Evolutionary conservation across 2,888 invertebrate genomes (phyloP), one percentile per base, ranked within the genome.

Genomic region (Proisotoma minuta): DNA sequence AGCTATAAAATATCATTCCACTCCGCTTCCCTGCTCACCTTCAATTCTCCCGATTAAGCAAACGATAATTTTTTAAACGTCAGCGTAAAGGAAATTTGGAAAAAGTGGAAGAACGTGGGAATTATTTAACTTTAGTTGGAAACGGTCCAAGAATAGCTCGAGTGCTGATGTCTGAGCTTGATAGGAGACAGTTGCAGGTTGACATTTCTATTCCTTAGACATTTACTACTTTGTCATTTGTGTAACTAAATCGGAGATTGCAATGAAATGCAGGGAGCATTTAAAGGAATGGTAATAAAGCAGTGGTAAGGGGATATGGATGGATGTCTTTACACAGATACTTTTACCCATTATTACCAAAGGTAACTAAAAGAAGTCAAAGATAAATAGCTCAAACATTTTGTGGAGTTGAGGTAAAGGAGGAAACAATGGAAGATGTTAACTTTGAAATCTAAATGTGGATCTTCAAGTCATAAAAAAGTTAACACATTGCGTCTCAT

Each of bases 161-260:
- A 34, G 34, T 10, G 5, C 50, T 50, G 53, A 54, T 54, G 53
- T 39, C 39, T 54, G 22, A 3, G 39, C 20, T 54, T 54, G 53
- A 54, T 54, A 54, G 34, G 29, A 27, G 53, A 54, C 53, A 54
- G 27, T 54, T 54, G 39, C 39, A 54, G 53, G 53, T 54, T 54
- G 53, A 54, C 53, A 54, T 54, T 54, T 54, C 53, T 54, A 54
- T 54, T 54, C 39, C 39, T 54, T 54, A 43, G 43, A 43, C 43
- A 43, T 43, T 43, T 43, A 43, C 43, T 43, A n/a, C 43, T 43
- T 43, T 43, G 43, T 43, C 43, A 43, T 20, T 43, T 34, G 34
- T n/a, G n/a, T 34, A 10, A 34, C 34, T 34, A 34, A 8, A n/a
- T n/a, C n/a, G n/a, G n/a, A n/a, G n/a, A n/a, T n/a, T n/a, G n/a